phyloP scores from a whole-genome alignment of 2,797 vertebrate species.

The Dermochelys coriacea region DNA sequence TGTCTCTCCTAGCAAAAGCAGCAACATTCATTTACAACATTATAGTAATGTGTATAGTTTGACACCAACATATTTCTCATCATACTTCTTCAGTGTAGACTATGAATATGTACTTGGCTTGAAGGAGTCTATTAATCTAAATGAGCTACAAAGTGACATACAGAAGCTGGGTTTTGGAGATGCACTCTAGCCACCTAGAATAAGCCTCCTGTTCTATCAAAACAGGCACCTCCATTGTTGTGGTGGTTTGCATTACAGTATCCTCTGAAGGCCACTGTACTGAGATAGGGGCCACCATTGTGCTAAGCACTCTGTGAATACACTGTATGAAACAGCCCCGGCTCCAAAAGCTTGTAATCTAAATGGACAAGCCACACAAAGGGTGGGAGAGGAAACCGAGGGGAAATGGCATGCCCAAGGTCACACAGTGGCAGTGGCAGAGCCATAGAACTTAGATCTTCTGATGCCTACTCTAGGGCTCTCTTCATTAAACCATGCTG shows the following conservation, averaged over 20 bases:
- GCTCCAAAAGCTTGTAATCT: neutral
- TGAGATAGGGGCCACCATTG: neutral
- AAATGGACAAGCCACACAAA: neutral
- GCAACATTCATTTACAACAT: neutral
- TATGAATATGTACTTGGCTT: neutral
- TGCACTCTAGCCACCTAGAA: neutral
- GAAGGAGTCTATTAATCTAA: neutral
- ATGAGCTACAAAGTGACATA: neutral
- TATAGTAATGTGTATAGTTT: neutral
- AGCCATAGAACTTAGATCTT: neutral
- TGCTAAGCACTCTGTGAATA: neutral
- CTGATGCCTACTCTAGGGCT: neutral
- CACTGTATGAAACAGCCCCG: neutral
- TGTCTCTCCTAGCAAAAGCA: constrained; percentile 9
- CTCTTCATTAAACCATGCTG: neutral
- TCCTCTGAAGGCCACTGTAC: neutral
- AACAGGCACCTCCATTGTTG: neutral
- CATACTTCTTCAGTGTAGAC: neutral
- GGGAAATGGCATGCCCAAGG: neutral
- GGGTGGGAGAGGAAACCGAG: neutral
- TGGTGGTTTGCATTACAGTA: neutral
- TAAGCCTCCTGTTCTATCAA: neutral
- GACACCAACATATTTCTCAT: neutral
- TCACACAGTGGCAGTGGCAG: neutral
- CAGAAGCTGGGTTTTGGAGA: neutral